phyloP scores from a whole-genome alignment of 1,140 invertebrate species.

The Drosophila lacteicornis region DNA sequence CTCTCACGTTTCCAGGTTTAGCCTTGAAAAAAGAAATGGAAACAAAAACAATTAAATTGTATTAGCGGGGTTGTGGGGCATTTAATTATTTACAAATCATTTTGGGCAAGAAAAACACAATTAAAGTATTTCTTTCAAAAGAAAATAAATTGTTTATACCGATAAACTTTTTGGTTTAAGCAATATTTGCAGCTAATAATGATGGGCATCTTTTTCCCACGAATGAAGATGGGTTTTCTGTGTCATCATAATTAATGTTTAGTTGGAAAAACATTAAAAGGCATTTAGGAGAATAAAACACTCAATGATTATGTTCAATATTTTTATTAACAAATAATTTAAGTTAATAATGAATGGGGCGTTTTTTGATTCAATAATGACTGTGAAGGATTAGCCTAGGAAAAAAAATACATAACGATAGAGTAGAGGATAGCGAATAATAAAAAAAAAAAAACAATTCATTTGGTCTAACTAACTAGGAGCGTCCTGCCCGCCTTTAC shows the following conservation, averaged over 20 bases:
- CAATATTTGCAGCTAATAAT: constrained; percentile 4
- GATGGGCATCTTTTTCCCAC: neutral
- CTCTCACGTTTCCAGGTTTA: constrained; percentile 2
- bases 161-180: neutral
- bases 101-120: neutral
- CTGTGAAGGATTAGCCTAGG: constrained; percentile 66
- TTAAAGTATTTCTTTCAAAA: neutral
- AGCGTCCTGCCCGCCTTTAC: constrained; percentile 32
- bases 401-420: constrained; percentile 61
- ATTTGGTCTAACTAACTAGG: constrained; percentile 77
- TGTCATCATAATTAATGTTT: neutral
- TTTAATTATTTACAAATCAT: constrained; percentile 7
- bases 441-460: constrained; percentile 64
- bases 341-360: constrained; percentile 38
- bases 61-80: neutral
- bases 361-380: constrained; percentile 49
- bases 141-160: neutral
- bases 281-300: neutral
- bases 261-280: neutral
- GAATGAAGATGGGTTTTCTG: neutral
- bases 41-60: constrained; percentile 3
- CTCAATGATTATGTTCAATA: constrained; percentile 17
- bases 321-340: constrained; percentile 68
- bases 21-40: constrained; percentile 20
- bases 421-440: constrained; percentile 32